A percentile compares a stretch with the other conserved stretches of the same genome.
phyloP scores from a whole-genome alignment of 2,113 vertebrate species.

The Pterophyllum scalare region DNA sequence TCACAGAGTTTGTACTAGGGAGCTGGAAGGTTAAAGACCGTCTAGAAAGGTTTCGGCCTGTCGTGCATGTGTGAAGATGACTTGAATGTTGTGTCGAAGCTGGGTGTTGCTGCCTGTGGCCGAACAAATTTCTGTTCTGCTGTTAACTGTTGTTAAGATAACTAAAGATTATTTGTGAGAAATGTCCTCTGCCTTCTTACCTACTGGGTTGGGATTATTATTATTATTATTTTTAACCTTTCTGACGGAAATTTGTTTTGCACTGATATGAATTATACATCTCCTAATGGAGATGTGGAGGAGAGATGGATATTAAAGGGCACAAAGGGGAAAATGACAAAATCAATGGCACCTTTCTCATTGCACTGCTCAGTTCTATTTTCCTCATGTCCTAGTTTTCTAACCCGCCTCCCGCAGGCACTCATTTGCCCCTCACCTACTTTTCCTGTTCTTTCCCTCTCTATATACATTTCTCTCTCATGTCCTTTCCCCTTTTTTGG shows the following conservation, averaged over 20 bases:
- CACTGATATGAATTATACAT: not conserved
- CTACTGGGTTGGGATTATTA: not conserved
- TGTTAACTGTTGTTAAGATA: not conserved
- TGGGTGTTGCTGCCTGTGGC: accelerated
- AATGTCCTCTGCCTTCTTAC: not conserved
- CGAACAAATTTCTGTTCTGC: not conserved
- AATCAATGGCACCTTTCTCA: conserved; percentile 57
- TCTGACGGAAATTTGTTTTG: not conserved
- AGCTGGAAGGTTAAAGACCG: not conserved
- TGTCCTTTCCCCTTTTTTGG: conserved; percentile 44
- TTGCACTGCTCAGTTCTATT: conserved; percentile 32
- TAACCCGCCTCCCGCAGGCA: not conserved
- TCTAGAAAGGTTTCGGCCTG: not conserved
- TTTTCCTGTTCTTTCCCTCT: conserved; percentile 36
- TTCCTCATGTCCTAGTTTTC: conserved; percentile 61
- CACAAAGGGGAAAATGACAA: conserved; percentile 27
- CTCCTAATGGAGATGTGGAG: conserved; percentile 33
- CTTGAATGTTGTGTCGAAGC: not conserved
- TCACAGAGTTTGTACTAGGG: not conserved
- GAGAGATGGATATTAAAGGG: conserved; percentile 18
- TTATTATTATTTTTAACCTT: not conserved
- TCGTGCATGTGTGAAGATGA: not conserved
- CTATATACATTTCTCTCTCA: conserved; percentile 27
- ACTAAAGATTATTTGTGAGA: not conserved
- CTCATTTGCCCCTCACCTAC: conserved; percentile 53